These are phyloP conservation scores for Cyprinus carpio DNA, from an alignment of 2,113 vertebrate genomes.

Conservation along the genomic window DNA sequence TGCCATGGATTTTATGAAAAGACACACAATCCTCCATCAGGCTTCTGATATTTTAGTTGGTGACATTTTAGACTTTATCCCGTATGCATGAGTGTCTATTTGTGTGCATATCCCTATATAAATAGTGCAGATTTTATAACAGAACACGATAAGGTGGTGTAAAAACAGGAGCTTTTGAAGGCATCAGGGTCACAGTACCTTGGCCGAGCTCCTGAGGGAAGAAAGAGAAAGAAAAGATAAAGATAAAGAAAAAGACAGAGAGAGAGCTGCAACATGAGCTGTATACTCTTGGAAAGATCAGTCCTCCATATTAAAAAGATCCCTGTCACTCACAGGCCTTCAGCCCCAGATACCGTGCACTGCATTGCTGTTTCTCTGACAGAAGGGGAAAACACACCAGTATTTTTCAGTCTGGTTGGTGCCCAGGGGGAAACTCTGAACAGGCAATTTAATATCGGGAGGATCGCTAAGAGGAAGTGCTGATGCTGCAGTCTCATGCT, in stretches of 20 bases:
- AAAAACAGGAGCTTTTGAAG: slow-evolving; percentile 34
- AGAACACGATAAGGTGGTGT: slow-evolving; percentile 27
- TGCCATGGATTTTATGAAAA: too few relatives aligned
- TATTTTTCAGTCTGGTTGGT: slow-evolving; percentile 44
- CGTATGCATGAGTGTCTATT: slow-evolving; percentile 10
- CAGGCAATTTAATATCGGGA: slow-evolving; percentile 71
- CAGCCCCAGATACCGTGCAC: slow-evolving; percentile 22
- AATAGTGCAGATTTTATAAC: slow-evolving; percentile 37
- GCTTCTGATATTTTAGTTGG: slow-evolving; percentile 72
- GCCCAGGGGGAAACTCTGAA: slow-evolving; percentile 65
- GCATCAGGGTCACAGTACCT: slow-evolving; percentile 36
- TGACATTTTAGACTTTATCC: slow-evolving; percentile 23
- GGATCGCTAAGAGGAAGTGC: slow-evolving; percentile 66
- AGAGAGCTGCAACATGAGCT: slow-evolving; percentile 26
- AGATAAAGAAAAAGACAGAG: slow-evolving; percentile 1
- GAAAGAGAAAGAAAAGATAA: slow-evolving; percentile 4
- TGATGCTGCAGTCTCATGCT: slow-evolving; percentile 69
- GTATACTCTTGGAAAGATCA: slow-evolving; percentile 31
- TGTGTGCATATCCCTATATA: not conserved
- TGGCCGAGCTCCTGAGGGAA: slow-evolving; percentile 32
- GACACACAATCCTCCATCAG: slow-evolving; percentile 61
- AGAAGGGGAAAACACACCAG: slow-evolving; percentile 32
- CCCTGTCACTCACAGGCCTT: slow-evolving; percentile 45
- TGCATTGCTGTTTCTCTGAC: slow-evolving; percentile 17
- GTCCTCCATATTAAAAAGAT: slow-evolving; percentile 52